Evolutionary conservation across 2,113 vertebrate species (phyloP).

Genomic region (Dasyornis broadbenti): DNA sequence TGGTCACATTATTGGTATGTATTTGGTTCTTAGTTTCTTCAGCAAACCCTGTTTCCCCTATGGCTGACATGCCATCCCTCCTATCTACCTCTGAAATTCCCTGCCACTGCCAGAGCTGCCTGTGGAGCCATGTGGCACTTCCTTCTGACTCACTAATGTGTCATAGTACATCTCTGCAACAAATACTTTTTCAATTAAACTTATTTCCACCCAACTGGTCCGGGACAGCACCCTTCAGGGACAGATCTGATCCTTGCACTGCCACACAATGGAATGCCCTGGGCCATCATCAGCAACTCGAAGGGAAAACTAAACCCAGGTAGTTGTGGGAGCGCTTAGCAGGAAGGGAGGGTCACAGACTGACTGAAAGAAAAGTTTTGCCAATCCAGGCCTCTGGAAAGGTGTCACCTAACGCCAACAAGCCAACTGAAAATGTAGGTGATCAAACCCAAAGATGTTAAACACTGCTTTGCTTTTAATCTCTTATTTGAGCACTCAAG

Average conservation of each 20-base stretch:
- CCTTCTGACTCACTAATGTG: conserved; percentile 4
- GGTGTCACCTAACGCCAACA: not conserved
- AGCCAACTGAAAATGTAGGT: not conserved
- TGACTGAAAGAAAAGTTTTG: not conserved
- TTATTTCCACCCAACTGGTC: not conserved
- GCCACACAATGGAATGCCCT: not conserved
- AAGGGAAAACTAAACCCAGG: not conserved
- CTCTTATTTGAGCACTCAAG: not conserved
- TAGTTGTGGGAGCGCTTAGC: not conserved
- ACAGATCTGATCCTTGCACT: not conserved
- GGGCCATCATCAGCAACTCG: not conserved
- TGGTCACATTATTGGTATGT: not conserved
- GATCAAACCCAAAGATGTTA: not conserved
- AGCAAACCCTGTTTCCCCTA: not conserved
- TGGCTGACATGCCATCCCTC: not conserved
- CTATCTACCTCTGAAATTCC: not conserved
- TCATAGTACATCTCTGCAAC: not conserved
- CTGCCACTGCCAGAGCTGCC: not conserved
- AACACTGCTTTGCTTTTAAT: not conserved
- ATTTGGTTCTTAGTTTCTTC: not conserved
- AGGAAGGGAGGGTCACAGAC: not conserved
- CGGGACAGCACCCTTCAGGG: not conserved
- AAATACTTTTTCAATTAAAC: not conserved
- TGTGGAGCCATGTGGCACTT: not conserved
- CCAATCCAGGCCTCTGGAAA: not conserved